phyloP scores from a whole-genome alignment of 2,797 vertebrate genomes.

The Eospalax fontanierii region DNA sequence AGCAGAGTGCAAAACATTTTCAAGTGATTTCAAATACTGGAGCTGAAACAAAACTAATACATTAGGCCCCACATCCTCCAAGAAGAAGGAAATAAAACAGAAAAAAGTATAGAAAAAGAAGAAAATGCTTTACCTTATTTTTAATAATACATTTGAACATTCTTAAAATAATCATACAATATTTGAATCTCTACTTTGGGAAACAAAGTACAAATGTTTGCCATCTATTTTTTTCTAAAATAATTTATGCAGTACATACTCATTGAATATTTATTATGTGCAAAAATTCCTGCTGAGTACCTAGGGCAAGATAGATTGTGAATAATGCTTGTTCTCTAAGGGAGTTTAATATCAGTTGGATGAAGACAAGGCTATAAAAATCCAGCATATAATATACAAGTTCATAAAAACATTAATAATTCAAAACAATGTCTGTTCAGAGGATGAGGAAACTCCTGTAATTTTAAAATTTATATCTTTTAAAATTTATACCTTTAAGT shows the following conservation, averaged over 20 bases:
- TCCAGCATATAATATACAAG: background rate
- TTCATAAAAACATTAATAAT: background rate
- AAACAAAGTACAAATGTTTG: constrained; percentile 19
- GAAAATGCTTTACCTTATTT: background rate
- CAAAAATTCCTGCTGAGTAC: background rate
- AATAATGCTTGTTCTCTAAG: background rate
- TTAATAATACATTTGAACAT: constrained; percentile 3
- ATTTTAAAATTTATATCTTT: constrained; percentile 3
- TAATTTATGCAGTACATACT: background rate
- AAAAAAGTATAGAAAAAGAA: background rate
- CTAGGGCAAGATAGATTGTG: background rate
- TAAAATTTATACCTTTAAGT: background rate
- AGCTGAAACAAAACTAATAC: background rate
- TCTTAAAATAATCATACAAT: constrained; percentile 30
- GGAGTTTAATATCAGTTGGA: background rate
- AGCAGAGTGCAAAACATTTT: background rate
- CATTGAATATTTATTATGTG: constrained; percentile 26
- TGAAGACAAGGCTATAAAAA: background rate
- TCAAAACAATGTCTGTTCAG: background rate
- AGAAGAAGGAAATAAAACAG: background rate
- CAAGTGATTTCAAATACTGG: background rate
- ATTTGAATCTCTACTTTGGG: constrained; percentile 13
- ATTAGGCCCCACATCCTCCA: background rate
- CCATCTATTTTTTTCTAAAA: background rate
- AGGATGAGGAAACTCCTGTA: background rate